Conservation (phyloP, 2,113 vertebrate species). For the Nannobrachium achirus region DNA sequence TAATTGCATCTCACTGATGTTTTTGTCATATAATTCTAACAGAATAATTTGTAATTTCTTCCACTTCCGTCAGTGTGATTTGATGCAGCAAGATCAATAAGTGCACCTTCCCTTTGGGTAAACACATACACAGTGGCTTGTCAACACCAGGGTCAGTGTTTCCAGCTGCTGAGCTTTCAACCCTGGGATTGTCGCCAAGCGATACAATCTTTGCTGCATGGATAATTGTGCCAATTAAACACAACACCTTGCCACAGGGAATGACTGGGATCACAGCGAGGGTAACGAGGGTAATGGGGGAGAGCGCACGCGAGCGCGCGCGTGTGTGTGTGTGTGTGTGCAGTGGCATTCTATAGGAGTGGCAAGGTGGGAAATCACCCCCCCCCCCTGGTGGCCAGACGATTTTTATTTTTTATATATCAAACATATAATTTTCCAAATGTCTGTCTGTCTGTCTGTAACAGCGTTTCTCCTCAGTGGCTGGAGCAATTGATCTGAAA, state of each 20-base stretch:
- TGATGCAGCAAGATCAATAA: slow-evolving; percentile 9
- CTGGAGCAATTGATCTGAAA: no score
- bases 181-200: not conserved
- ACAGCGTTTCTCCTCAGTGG: no score
- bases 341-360: no score
- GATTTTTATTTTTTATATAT: no score
- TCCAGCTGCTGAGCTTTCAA: slow-evolving; percentile 4
- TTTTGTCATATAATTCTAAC: not conserved
- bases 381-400: no score
- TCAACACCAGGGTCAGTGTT: not conserved
- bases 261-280: slow-evolving; percentile 1
- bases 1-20: not conserved
- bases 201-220: not conserved
- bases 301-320: no score
- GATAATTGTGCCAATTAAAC: slow-evolving; percentile 3
- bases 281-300: not conserved
- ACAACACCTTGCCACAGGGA: not conserved
- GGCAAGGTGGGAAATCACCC: no score
- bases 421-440: no score
- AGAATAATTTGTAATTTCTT: not conserved
- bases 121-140: not conserved
- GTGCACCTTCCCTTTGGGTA: not conserved
- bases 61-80: slow-evolving; percentile 14
- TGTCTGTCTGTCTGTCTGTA: no score
- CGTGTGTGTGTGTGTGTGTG: no score